Conservation (phyloP, 2,888 invertebrate genomes). For the Euplexia lucipara region DNA sequence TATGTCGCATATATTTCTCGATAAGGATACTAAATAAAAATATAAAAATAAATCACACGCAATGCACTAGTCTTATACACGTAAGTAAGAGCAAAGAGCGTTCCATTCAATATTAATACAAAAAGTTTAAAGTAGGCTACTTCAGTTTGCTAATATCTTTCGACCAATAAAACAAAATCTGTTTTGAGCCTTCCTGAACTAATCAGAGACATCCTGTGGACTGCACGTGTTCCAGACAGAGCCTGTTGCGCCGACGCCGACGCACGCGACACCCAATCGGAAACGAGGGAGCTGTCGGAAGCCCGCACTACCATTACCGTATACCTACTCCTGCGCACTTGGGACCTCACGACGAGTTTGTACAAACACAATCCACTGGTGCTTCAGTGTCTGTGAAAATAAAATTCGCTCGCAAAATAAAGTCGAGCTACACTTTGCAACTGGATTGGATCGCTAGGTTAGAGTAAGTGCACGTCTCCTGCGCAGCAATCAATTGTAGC, state of each 20-base stretch:
- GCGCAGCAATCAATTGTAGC: constrained; percentile 78
- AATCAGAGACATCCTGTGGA: constrained; percentile 77
- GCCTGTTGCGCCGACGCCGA: constrained; percentile 62
- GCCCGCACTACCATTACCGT: constrained; percentile 76
- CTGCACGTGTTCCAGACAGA: constrained; percentile 73
- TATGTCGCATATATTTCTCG: no score
- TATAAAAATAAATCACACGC: no score
- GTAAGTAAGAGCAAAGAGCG: neutral
- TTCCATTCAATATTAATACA: constrained; percentile 20
- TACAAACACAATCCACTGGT: constrained; percentile 62
- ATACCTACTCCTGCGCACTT: constrained; percentile 53
- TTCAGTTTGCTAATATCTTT: constrained; percentile 46
- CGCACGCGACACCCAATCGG: constrained; percentile 79
- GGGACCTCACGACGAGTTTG: constrained; percentile 51
- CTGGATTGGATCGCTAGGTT: constrained; percentile 19
- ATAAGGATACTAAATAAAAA: no score
- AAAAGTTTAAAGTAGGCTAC: constrained; percentile 20
- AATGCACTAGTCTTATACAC: neutral
- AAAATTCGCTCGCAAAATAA: constrained; percentile 2
- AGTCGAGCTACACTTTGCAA: constrained; percentile 24
- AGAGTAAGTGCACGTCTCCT: constrained; percentile 58
- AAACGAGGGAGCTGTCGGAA: constrained; percentile 81
- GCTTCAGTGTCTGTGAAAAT: constrained; percentile 14
- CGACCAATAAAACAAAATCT: constrained; percentile 56
- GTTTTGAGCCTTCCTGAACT: constrained; percentile 64